A percentile compares a stretch with the other conserved stretches of the same genome.
Conservation (phyloP, 2,113 vertebrate species). For the Microcebus ravelobensis region DNA sequence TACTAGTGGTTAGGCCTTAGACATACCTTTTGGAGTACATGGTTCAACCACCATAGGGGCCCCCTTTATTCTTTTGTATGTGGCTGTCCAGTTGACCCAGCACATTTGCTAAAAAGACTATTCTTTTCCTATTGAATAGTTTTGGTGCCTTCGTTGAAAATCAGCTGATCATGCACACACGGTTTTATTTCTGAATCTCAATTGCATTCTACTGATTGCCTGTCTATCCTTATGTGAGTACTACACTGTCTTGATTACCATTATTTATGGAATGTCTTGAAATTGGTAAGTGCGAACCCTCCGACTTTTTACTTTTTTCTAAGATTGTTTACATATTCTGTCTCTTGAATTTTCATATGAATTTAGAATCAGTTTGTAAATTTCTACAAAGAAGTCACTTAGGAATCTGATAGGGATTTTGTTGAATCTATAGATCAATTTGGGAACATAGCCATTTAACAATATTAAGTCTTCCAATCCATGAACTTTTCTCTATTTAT, state of each 20-base stretch:
- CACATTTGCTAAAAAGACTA: neutral
- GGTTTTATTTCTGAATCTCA: neutral
- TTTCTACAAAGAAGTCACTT: neutral
- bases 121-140: neutral
- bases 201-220: neutral
- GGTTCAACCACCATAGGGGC: neutral
- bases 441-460: neutral
- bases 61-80: neutral
- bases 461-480: neutral
- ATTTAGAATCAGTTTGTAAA: neutral
- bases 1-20: neutral
- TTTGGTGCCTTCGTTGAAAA: neutral
- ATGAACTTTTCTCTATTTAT: neutral
- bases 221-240: neutral
- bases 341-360: neutral
- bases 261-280: neutral
- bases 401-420: neutral
- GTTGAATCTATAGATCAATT: neutral
- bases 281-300: neutral
- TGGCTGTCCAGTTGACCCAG: neutral
- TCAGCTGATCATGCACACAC: neutral
- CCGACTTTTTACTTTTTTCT: neutral
- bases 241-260: neutral
- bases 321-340: neutral
- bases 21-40: neutral